Evolutionary conservation across 2,113 vertebrate genomes (phyloP).

Genomic region (Rousettus leschenaultii): DNA sequence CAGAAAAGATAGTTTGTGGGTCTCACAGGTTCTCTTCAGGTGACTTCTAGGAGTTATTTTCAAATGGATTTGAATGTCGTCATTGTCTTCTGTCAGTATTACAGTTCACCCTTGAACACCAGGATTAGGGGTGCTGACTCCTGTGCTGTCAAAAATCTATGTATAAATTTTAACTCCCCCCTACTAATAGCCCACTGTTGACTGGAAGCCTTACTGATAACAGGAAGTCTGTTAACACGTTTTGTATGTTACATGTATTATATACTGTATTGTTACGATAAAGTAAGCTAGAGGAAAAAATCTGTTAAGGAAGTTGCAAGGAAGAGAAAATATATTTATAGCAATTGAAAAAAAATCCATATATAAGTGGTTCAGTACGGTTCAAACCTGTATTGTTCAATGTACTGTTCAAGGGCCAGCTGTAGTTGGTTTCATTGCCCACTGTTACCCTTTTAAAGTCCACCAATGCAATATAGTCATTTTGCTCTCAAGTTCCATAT

Average conservation of each 20-base stretch:
- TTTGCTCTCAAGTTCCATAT: background rate
- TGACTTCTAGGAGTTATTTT: background rate
- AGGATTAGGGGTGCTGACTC: background rate
- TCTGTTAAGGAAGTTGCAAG: background rate
- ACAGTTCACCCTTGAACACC: background rate
- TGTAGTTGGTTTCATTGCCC: background rate
- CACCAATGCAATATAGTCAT: rapidly evolving
- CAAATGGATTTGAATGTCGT: background rate
- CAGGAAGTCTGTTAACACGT: background rate
- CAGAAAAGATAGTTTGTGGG: background rate
- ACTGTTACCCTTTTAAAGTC: background rate
- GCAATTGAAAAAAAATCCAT: background rate
- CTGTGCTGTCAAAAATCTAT: background rate
- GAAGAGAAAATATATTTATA: background rate
- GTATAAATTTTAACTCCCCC: background rate
- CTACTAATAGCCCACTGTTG: background rate
- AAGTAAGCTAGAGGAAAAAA: background rate
- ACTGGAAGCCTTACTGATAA: background rate
- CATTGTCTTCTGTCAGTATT: background rate
- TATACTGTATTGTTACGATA: background rate
- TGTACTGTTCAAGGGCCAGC: background rate
- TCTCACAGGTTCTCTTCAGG: background rate
- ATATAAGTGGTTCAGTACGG: background rate
- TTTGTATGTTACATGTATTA: background rate
- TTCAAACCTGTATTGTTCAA: background rate